Conservation (phyloP, 2,113 vertebrate genomes). For the Empidonax traillii region DNA sequence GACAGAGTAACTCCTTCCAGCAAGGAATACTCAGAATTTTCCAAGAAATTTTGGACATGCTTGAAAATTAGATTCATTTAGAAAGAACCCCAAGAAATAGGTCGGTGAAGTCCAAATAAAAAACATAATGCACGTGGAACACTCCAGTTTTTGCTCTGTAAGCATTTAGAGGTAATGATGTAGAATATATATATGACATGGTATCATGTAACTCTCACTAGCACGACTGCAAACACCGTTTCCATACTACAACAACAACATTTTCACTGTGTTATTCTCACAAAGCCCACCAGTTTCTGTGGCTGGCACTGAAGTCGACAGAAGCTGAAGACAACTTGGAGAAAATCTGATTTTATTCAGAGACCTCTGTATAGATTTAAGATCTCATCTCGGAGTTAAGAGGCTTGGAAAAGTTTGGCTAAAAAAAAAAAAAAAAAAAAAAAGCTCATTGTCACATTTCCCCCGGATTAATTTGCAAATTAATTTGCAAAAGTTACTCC, state of each 20-base stretch:
- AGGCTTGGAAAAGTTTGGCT: background rate
- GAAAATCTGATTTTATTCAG: background rate
- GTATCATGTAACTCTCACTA: background rate
- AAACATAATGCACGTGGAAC: background rate
- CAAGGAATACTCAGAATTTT: background rate
- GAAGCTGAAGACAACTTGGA: background rate
- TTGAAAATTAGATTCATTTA: background rate
- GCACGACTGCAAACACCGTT: background rate
- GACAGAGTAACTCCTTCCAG: background rate
- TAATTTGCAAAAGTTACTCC: background rate
- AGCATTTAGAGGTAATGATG: background rate
- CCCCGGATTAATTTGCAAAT: constrained; percentile 2
- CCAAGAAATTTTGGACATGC: background rate
- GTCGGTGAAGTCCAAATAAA: background rate
- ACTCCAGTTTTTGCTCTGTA: background rate
- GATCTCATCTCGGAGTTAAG: background rate
- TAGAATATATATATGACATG: background rate
- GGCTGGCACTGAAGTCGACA: background rate
- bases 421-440: background rate
- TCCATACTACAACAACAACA: background rate
- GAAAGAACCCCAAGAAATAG: background rate
- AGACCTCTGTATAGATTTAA: background rate
- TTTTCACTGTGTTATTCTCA: background rate
- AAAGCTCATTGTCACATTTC: background rate
- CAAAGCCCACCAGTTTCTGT: background rate